Evolutionary conservation across 2,888 invertebrate species (phyloP).

Genomic region (Apodemia mormo): DNA sequence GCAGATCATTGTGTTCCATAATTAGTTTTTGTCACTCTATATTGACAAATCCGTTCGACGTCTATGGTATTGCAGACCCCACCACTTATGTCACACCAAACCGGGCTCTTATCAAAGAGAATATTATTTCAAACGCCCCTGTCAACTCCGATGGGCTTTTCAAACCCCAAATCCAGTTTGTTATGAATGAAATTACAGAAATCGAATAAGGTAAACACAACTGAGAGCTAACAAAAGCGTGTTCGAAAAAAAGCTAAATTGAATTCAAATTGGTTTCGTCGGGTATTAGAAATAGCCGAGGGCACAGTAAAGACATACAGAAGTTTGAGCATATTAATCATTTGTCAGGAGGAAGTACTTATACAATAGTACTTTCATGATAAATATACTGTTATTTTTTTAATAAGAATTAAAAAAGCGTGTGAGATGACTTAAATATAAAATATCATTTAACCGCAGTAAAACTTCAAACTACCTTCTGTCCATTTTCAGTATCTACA

Average conservation of each 20-base stretch:
- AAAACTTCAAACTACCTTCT: too few relatives aligned
- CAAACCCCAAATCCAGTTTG: constrained; percentile 81
- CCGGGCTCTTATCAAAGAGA: constrained; percentile 80
- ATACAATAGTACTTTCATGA: background rate
- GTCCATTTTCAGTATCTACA: too few relatives aligned
- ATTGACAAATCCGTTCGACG: constrained; percentile 74
- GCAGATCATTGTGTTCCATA: constrained; percentile 68
- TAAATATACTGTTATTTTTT: too few relatives aligned
- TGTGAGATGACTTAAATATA: too few relatives aligned
- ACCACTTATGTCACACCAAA: constrained; percentile 64
- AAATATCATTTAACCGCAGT: too few relatives aligned
- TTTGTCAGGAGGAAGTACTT: background rate
- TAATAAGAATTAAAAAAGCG: too few relatives aligned
- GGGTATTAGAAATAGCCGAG: constrained; percentile 78
- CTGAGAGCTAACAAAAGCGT: constrained; percentile 80
- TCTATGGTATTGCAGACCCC: constrained; percentile 59
- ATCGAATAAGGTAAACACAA: constrained; percentile 82
- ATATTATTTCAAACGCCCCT: constrained; percentile 82
- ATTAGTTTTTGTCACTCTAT: constrained; percentile 82
- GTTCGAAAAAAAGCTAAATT: constrained; percentile 80
- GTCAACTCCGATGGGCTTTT: constrained; percentile 78
- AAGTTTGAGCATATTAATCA: constrained; percentile 32
- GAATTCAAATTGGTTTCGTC: constrained; percentile 82
- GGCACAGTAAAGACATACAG: constrained; percentile 67
- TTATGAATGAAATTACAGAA: constrained; percentile 82